Conservation (phyloP, 2,888 invertebrate genomes). For the Diploptera punctata region DNA sequence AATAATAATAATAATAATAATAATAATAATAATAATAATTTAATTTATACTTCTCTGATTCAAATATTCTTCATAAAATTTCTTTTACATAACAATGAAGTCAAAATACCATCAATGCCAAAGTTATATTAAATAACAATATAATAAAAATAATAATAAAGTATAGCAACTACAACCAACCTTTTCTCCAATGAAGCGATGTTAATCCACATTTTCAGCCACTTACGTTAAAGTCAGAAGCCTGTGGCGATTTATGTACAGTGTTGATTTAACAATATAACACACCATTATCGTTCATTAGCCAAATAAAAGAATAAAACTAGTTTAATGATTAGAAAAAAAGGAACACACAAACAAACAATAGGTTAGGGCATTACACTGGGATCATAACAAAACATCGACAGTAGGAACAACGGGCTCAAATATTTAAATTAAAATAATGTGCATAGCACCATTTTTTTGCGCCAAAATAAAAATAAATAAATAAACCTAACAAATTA, state of each 20-base stretch:
- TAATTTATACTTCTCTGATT: no score
- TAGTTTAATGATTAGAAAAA: constrained; percentile 30
- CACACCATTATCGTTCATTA: constrained; percentile 20
- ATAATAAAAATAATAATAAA: not conserved
- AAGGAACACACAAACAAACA: constrained; percentile 33
- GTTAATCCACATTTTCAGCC: not conserved
- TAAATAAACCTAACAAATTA: constrained; percentile 16
- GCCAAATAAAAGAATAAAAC: constrained; percentile 23
- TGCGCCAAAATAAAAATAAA: constrained; percentile 29
- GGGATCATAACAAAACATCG: constrained; percentile 32
- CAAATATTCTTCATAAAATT: no score
- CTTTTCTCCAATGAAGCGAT: not conserved
- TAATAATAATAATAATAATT: no score
- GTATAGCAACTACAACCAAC: constrained; percentile 4
- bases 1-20: no score
- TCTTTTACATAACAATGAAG: no score
- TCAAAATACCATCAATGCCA: not conserved
- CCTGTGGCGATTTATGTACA: constrained; percentile 7
- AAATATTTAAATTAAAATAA: constrained; percentile 21
- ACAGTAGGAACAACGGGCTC: constrained; percentile 25
- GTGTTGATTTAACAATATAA: constrained; percentile 1
- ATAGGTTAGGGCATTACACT: constrained; percentile 23
- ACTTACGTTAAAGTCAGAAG: not conserved
- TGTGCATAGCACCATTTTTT: constrained; percentile 30
- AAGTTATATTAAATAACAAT: no score